Evolutionary conservation across 2,888 invertebrate species (phyloP), one percentile per base, ranked within the genome.

Genomic region (Mamestra brassicae): DNA sequence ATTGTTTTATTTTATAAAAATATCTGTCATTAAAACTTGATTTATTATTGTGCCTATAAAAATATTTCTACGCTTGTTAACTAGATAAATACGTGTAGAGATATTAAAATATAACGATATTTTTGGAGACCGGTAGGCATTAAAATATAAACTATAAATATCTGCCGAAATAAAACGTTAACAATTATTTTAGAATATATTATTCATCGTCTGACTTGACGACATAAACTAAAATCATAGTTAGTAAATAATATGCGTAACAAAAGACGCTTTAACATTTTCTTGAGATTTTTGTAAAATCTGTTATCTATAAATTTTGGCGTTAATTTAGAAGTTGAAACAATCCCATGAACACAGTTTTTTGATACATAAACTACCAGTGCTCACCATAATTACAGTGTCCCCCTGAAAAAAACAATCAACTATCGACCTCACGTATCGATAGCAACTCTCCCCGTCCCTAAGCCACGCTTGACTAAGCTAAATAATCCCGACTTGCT

Each of bases 401-500:
- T 10, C n/a, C 10, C 1, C 38, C n/a, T 47, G 26, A 26, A 26
- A 13, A 64, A 47, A 70, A 8, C 38, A 57, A 57, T 62, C 10
- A 52, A 62, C 7, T 63, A 57, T 83, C 65, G 79, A 83, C 52
- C 55, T 57, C 54, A 68, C 1, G 63, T 57, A 74, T 84, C 84
- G 84, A 84, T 54, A 72, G 4, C 1, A 3, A 11, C 6, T 26
- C 5, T 47, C 17, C 65, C 74, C 89, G 77, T 81, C 89, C 78
- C 91, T 89, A 58, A 61, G 71, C 73, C 85, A 93, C 92, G 94
- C 90, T 88, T 91, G 93, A 92, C 88, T 92, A 89, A 89, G 83
- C 95, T 95, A 93, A 95, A 92, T 89, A 89, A 88, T 89, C 91
- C 91, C 89, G 95, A 95, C 94, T 82, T 77, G 78, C 88, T 81